phyloP scores from a whole-genome alignment of 2,888 invertebrate genomes.

The Sthenelais limicola region DNA sequence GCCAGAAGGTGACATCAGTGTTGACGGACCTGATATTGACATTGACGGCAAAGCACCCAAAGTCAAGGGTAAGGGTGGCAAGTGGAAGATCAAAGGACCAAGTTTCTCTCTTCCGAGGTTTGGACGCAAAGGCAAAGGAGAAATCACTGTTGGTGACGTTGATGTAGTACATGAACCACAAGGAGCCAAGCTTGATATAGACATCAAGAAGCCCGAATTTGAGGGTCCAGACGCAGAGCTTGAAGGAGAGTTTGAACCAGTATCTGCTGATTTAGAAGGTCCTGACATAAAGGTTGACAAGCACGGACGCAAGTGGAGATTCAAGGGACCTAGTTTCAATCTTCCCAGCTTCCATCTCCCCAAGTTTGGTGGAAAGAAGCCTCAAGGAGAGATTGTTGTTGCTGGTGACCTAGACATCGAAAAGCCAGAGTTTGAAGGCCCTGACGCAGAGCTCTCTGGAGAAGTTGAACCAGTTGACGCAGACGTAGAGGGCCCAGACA shows the following conservation, averaged over 20 bases:
- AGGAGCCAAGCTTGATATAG: constrained; percentile 14
- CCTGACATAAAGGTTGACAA: constrained; percentile 16
- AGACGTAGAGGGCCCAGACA: no score
- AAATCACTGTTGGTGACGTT: constrained; percentile 29
- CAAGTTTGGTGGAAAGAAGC: neutral
- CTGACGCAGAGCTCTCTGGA: no score
- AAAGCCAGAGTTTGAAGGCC: no score
- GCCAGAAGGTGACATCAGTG: constrained; percentile 17
- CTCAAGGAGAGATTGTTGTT: constrained; percentile 28
- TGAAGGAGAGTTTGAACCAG: constrained; percentile 31
- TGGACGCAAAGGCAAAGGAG: constrained; percentile 23
- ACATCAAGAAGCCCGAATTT: constrained; percentile 18
- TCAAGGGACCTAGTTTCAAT: constrained; percentile 26
- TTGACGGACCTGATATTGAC: constrained; percentile 12
- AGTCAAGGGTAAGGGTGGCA: no score
- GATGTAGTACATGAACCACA: constrained; percentile 16
- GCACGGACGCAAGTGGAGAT: constrained; percentile 13
- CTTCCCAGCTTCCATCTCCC: constrained; percentile 23
- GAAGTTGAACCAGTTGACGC: no score
- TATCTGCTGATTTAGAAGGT: no score
- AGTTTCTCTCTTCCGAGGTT: no score
- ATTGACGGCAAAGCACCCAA: no score
- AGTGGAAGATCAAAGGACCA: no score
- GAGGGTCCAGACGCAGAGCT: constrained; percentile 9
- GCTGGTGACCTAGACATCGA: constrained; percentile 31